Base-by-base conservation (phyloP, 2,113 vertebrate genomes). In the Tetraodon nigroviridis region DNA sequence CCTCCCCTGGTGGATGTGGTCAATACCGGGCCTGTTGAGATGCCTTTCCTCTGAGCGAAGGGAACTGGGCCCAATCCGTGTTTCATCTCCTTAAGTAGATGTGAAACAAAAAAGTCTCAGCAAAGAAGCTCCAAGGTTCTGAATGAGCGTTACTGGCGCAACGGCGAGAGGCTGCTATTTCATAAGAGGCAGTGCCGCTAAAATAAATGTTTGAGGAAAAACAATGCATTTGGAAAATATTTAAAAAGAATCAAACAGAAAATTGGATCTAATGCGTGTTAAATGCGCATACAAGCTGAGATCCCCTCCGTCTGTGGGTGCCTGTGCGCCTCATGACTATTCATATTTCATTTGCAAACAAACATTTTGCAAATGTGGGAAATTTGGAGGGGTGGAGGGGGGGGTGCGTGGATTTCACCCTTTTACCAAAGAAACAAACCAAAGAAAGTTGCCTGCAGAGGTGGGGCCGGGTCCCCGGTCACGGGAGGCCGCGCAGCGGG, bases 11-110 rank as follows among this genome's bases (percentile, higher is more conserved):
- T 78, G 72, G 76, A 76, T 56, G 74, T 67, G 58, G 82, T 88
- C 87, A 84, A 84, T 85, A 81, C 82, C 74, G 37, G 68, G 70
- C 64, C 79, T 80, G 72, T 86, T 78, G 79, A 87, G 81, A 85
- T 81, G 85, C 78, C 79, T 81, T 81, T 85, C 76, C 62, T 5
- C 72, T 81, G 79, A 85, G 76, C 56, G 59, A 81, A 81, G 67
- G 74, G 67, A 80, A 57, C 64, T 54, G 54, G 49, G 55, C 69
- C 65, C 61, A 63, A 24, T 70, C 61, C 40, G 15, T 58, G 52
- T 54, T 51, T 64, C 41, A 44, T 53, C 72, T 59, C 42, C 49
- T 3, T 7, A 1, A 56, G 48, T 40, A 40, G 40, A 44, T 17
- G 1, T 19, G 49, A 44, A 27, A 46, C 15, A 17, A 29, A 13